These are phyloP conservation scores for Xiphorhynchus elegans DNA, from an alignment of 2,113 vertebrate genomes.

Conservation along the genomic window DNA sequence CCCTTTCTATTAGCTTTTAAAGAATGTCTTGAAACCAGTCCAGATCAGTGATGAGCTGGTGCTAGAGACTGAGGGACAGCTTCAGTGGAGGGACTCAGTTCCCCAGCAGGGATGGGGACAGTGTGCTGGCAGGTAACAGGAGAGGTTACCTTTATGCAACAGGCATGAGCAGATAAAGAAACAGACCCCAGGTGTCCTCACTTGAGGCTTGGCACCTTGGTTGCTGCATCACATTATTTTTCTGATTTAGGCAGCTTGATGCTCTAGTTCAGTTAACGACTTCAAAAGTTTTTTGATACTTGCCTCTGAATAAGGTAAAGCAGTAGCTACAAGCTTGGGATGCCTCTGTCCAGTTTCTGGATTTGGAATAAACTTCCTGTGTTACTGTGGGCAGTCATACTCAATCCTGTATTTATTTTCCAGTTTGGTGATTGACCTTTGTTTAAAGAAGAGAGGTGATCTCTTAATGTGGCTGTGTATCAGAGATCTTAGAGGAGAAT, in stretches of 20 bases:
- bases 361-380: not conserved
- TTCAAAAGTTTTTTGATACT: not conserved
- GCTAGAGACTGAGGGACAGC: not conserved
- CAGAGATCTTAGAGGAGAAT: not conserved
- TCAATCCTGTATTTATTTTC: not conserved
- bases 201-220: not conserved
- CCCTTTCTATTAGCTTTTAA: not conserved
- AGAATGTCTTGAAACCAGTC: not conserved
- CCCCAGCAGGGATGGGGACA: fast-evolving
- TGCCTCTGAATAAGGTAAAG: not conserved
- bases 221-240: fast-evolving
- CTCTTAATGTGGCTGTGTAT: not conserved
- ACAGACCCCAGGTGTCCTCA: not conserved
- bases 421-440: not conserved
- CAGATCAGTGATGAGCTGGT: not conserved
- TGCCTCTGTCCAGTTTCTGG: not conserved
- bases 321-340: not conserved
- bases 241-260: not conserved
- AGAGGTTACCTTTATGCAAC: not conserved
- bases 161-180: not conserved
- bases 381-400: not conserved
- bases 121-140: not conserved
- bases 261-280: not conserved
- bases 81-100: not conserved
- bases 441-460: not conserved